phyloP scores from a whole-genome alignment of 2,888 invertebrate genomes.

The Andrena haemorrhoa region DNA sequence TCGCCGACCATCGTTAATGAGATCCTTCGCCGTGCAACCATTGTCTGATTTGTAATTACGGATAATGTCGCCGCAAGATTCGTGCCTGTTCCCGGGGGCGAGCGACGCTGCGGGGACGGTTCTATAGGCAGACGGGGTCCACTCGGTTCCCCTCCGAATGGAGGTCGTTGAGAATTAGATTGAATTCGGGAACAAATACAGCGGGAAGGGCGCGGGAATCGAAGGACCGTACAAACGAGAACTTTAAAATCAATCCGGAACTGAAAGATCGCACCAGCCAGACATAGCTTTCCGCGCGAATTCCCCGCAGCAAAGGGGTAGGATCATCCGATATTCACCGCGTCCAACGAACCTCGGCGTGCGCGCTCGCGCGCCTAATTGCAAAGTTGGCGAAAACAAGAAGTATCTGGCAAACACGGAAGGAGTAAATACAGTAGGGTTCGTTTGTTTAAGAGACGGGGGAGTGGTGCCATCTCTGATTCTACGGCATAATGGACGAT shows the following conservation, averaged over 20 bases:
- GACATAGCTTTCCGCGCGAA: slow-evolving; percentile 57
- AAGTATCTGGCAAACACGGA: slow-evolving; percentile 80
- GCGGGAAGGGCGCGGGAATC: slow-evolving; percentile 28
- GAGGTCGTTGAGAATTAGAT: slow-evolving; percentile 38
- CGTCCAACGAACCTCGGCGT: slow-evolving; percentile 53
- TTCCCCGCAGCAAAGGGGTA: slow-evolving; percentile 47
- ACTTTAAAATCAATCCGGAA: slow-evolving; percentile 66
- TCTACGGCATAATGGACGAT: slow-evolving; percentile 61
- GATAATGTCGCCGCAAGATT: background rate
- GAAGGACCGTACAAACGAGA: slow-evolving; percentile 59
- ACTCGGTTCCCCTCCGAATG: background rate
- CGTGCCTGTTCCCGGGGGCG: too few species aligned
- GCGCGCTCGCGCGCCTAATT: slow-evolving; percentile 77
- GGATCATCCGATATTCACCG: slow-evolving; percentile 67
- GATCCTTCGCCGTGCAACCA: slow-evolving; percentile 6
- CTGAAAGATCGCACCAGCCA: slow-evolving; percentile 58
- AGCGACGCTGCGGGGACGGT: too few species aligned
- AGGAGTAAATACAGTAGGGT: slow-evolving; percentile 80
- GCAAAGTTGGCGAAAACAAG: slow-evolving; percentile 81
- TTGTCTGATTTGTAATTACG: slow-evolving; percentile 10
- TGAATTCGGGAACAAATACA: slow-evolving; percentile 57
- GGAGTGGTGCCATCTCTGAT: slow-evolving; percentile 65
- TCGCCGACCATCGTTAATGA: slow-evolving; percentile 9
- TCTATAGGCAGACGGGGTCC: too few species aligned
- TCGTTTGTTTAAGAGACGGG: slow-evolving; percentile 74